These are phyloP conservation scores for Andrena cerasifolii DNA, from an alignment of 1,140 invertebrate species.

Conservation along the genomic window DNA sequence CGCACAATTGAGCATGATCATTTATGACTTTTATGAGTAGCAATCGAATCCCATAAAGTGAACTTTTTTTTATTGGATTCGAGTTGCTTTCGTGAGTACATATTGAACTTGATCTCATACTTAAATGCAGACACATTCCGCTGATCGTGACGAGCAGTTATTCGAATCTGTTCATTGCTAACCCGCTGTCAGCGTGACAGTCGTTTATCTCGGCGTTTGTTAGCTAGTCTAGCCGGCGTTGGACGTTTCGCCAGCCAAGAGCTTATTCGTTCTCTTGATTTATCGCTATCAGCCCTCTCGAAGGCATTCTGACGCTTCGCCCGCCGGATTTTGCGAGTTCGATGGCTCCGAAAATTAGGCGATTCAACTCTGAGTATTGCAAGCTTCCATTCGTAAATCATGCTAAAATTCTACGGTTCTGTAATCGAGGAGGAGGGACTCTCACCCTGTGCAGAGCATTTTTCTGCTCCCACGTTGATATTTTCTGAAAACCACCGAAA, in stretches of 20 bases:
- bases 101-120: no score
- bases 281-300: not conserved
- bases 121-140: constrained; percentile 24
- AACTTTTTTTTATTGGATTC: no score
- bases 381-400: not conserved
- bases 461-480: not conserved
- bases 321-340: constrained; percentile 6
- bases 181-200: constrained; percentile 12
- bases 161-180: constrained; percentile 1
- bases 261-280: constrained; percentile 1
- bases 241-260: not conserved
- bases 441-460: no score
- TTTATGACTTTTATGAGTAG: no score
- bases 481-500: no score
- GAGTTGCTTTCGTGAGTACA: no score
- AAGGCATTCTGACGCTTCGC: not conserved
- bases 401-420: constrained; percentile 9
- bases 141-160: not conserved
- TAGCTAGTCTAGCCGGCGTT: not conserved
- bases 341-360: not conserved
- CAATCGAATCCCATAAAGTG: no score
- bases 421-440: no score
- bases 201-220: constrained; percentile 26
- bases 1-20: no score
- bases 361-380: not conserved